Evolutionary conservation across 1,140 invertebrate species (phyloP).

Genomic region (Mya arenaria): DNA sequence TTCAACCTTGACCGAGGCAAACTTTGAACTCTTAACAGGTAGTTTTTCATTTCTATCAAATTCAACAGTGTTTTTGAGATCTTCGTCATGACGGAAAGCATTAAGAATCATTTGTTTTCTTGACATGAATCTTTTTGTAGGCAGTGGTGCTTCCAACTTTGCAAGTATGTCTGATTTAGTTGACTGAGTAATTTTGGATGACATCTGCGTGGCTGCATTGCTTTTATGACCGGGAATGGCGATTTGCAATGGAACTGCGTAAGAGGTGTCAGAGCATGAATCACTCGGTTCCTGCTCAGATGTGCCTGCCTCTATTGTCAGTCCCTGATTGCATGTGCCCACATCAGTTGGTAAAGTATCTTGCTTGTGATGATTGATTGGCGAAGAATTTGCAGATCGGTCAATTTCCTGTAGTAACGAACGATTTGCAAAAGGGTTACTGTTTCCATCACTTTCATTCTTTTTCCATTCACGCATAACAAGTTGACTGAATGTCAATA

Average conservation of each 20-base stretch:
- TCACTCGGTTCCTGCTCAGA: no score
- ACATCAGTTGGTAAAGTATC: no score
- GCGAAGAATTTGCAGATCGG: constrained; percentile 36
- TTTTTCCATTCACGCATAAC: constrained; percentile 49
- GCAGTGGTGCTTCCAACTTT: no score
- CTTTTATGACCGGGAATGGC: constrained; percentile 52
- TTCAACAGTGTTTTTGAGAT: constrained; percentile 54
- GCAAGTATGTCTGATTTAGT: no score
- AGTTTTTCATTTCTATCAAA: constrained; percentile 45
- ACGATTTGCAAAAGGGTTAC: constrained; percentile 46
- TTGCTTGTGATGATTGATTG: no score
- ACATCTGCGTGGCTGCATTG: not conserved
- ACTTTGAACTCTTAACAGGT: constrained; percentile 43
- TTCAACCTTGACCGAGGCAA: constrained; percentile 7
- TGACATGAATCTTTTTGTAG: constrained; percentile 47
- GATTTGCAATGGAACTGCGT: constrained; percentile 49
- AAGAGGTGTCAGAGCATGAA: constrained; percentile 19
- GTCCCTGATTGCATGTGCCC: no score
- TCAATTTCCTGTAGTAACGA: constrained; percentile 49
- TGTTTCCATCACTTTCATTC: constrained; percentile 28
- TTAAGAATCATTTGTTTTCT: constrained; percentile 60
- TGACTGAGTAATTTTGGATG: no score
- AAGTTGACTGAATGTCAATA: constrained; percentile 45
- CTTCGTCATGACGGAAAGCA: constrained; percentile 55
- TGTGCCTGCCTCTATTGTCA: no score